Evolutionary conservation across 2,797 vertebrate species (phyloP).

Genomic region (Synaphobranchus kaupii): DNA sequence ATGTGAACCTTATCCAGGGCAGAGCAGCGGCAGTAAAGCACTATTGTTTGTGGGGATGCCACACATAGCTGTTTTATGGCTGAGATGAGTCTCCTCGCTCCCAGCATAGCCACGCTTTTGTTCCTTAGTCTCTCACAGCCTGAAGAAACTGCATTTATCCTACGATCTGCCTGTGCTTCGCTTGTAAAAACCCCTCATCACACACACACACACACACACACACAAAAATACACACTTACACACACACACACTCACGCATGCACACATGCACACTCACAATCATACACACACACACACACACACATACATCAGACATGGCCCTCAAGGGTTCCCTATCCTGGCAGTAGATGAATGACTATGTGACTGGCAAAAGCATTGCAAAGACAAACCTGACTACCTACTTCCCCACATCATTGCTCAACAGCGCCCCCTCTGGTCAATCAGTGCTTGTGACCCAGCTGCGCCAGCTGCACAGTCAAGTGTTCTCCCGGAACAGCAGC

Average conservation of each 20-base stretch:
- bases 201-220: constrained; percentile 35
- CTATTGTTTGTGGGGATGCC: constrained; percentile 89
- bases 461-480: background rate
- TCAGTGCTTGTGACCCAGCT: background rate
- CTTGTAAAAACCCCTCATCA: background rate
- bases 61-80: constrained; percentile 80
- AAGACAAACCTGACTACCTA: no score
- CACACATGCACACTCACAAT: constrained; percentile 28
- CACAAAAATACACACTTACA: background rate
- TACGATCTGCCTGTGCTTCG: background rate
- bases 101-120: constrained; percentile 78
- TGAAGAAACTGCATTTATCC: background rate
- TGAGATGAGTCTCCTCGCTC: constrained; percentile 72
- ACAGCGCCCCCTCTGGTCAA: background rate
- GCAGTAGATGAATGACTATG: no score
- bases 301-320: background rate
- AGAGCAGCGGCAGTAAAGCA: constrained; percentile 84
- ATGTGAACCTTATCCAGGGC: constrained; percentile 75
- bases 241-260: constrained; percentile 33
- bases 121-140: constrained; percentile 55
- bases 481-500: background rate
- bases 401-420: background rate
- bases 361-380: no score
- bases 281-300: background rate
- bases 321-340: background rate